These are phyloP conservation scores for Felis chaus DNA, from an alignment of 2,113 vertebrate genomes.

Conservation along the genomic window DNA sequence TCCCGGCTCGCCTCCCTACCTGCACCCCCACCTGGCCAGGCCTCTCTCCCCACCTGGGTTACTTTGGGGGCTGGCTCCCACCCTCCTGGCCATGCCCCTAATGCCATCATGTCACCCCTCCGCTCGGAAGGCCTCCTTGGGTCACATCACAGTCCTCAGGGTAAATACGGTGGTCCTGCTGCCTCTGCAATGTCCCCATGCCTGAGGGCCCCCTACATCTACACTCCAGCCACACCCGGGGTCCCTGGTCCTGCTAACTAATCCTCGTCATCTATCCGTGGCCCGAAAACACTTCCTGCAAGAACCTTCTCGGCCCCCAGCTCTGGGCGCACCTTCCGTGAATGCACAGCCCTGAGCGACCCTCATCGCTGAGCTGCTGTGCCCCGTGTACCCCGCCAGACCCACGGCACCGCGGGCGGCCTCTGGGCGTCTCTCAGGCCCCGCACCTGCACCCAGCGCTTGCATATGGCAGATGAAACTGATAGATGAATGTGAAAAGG, in stretches of 20 bases:
- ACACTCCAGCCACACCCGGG: neutral
- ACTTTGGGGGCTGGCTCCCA: neutral
- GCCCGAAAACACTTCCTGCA: neutral
- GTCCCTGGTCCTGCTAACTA: neutral
- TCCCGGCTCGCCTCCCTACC: neutral
- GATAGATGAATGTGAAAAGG: neutral
- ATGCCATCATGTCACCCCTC: neutral
- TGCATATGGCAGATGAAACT: no score
- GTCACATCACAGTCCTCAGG: neutral
- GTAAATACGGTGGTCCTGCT: neutral
- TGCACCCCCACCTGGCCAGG: neutral
- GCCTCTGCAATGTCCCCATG: neutral
- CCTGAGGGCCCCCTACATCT: neutral
- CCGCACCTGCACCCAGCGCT: neutral
- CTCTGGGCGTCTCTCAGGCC: neutral
- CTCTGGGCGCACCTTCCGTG: neutral
- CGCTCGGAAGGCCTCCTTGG: neutral
- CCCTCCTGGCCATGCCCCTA: neutral
- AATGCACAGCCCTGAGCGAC: rapidly evolving
- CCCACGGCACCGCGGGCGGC: neutral
- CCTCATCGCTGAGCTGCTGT: rapidly evolving
- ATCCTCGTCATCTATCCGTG: rapidly evolving
- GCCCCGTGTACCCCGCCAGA: rapidly evolving
- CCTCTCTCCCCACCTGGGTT: neutral
- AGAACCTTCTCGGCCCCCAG: neutral